A percentile compares a stretch with the other conserved stretches of the same genome.
Conservation (phyloP, 2,888 invertebrate species). For the Subacronicta megacephala region DNA sequence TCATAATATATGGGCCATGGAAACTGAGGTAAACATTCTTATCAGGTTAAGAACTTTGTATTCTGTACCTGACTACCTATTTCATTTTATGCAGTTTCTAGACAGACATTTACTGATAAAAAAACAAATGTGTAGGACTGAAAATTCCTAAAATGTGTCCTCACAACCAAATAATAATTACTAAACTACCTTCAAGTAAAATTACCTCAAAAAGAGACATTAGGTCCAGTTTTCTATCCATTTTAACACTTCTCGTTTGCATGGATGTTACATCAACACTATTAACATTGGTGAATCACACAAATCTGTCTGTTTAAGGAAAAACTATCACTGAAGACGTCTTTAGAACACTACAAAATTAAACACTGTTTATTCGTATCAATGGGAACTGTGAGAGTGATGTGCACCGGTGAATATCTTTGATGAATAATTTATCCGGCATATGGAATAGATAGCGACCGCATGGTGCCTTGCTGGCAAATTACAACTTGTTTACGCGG, state of each 20-base stretch:
- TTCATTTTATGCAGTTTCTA: slow-evolving; percentile 25
- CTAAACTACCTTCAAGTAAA: slow-evolving; percentile 30
- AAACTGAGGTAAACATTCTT: slow-evolving; percentile 30
- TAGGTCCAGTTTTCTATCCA: slow-evolving; percentile 88
- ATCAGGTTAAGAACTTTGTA: slow-evolving; percentile 30
- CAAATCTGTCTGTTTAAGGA: slow-evolving; percentile 52
- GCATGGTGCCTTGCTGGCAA: slow-evolving; percentile 89
- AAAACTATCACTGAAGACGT: slow-evolving; percentile 58
- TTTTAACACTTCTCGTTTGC: slow-evolving; percentile 70
- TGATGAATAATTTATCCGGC: slow-evolving; percentile 64
- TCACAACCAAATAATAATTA: slow-evolving; percentile 15
- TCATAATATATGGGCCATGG: not conserved
- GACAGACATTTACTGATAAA: slow-evolving; percentile 33
- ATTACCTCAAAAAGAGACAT: slow-evolving; percentile 87
- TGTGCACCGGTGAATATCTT: slow-evolving; percentile 58
- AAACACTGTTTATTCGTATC: slow-evolving; percentile 53
- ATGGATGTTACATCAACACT: slow-evolving; percentile 71
- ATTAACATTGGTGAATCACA: slow-evolving; percentile 70
- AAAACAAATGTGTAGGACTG: not conserved
- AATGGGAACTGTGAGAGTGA: slow-evolving; percentile 46
- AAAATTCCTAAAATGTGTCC: slow-evolving; percentile 10
- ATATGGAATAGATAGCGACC: slow-evolving; percentile 82
- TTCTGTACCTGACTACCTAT: slow-evolving; percentile 22
- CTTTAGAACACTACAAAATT: slow-evolving; percentile 59
- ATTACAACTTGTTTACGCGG: slow-evolving; percentile 77